These are phyloP conservation scores for Catajapyx aquilonaris DNA, from an alignment of 1,140 invertebrate genomes.

Conservation along the genomic window DNA sequence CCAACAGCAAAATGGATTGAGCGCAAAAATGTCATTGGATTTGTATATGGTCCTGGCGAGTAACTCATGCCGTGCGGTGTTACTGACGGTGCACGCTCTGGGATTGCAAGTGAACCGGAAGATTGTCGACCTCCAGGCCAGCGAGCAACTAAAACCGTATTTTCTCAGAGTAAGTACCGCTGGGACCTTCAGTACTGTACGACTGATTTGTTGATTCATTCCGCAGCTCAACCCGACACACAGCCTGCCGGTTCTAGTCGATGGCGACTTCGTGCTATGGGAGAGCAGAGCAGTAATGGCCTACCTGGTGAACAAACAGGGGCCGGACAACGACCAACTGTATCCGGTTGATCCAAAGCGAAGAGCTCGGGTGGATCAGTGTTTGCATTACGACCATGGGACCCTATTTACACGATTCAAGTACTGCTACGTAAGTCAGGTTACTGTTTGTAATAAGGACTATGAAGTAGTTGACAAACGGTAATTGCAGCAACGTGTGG, in stretches of 20 bases:
- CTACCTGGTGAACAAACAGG: slow-evolving; percentile 35
- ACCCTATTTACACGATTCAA: slow-evolving; percentile 35
- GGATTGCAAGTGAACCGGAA: slow-evolving; percentile 48
- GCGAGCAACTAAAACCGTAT: slow-evolving; percentile 44
- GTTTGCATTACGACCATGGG: slow-evolving; percentile 49
- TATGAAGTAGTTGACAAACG: no score
- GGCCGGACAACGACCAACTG: slow-evolving; percentile 36
- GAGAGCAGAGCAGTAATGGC: slow-evolving; percentile 12
- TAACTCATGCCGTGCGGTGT: slow-evolving; percentile 36
- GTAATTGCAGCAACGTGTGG: no score
- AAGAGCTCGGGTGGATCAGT: slow-evolving; percentile 45
- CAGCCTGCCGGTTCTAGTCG: slow-evolving; percentile 19
- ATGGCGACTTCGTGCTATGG: slow-evolving; percentile 19
- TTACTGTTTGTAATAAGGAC: no score
- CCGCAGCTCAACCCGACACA: slow-evolving; percentile 19
- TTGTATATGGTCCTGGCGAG: slow-evolving; percentile 46
- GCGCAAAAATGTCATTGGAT: slow-evolving; percentile 30
- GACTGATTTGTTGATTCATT: background rate
- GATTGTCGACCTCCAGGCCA: slow-evolving; percentile 35
- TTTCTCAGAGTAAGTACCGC: slow-evolving; percentile 38
- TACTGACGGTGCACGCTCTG: slow-evolving; percentile 39
- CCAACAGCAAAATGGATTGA: no score
- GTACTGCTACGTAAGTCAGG: slow-evolving; percentile 41
- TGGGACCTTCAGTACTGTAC: background rate
- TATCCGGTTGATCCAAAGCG: slow-evolving; percentile 43